Evolutionary conservation across 2,888 invertebrate species (phyloP), one percentile per base, ranked within the genome.

Genomic region (Sinhomidia bicolor): DNA sequence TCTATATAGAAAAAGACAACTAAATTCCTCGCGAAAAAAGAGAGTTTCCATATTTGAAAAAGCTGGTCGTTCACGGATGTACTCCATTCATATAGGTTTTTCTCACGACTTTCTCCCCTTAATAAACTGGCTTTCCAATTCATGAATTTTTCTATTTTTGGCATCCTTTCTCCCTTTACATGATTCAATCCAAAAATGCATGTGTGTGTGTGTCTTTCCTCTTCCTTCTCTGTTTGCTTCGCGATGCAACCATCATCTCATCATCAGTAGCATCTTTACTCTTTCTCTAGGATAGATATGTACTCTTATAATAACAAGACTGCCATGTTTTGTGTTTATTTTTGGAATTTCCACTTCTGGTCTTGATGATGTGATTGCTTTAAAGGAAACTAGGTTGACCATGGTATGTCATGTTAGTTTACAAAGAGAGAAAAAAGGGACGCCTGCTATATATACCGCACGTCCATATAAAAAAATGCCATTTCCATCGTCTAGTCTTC

Each of bases 371-470:
- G 54, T 54, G 44, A 57, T 29, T 36, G 44, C 60, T 74, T 23
- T 60, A 23, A 41, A 41, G 44, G 14, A 76, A 76, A 57, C 44
- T 76, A 20, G 84, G 84, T 84, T 84, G 84, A 84, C 84, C 84
- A 76, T 84, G 76, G 20, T 10, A 54, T 60, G 32, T 51, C 79
- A 36, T 9, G 36, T 23, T 51, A 54, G 57, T 57, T 57, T 17
- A 57, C 57, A 57, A 12, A 57, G 23, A 6, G 1, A n/a, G n/a
- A n/a, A n/a, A n/a, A n/a, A n/a, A n/a, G n/a, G n/a, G n/a, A n/a
- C n/a, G n/a, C n/a, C n/a, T n/a, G n/a, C n/a, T n/a, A 20, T 36
- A 36, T 36, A n/a, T 47, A 47, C n/a, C 4, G 3, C 44, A 12
- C 44, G 44, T 44, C 44, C 44, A 44, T 44, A 44, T 44, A 44